Base-by-base conservation (phyloP, 2,888 invertebrate species). In the Drosophila quinaria region DNA sequence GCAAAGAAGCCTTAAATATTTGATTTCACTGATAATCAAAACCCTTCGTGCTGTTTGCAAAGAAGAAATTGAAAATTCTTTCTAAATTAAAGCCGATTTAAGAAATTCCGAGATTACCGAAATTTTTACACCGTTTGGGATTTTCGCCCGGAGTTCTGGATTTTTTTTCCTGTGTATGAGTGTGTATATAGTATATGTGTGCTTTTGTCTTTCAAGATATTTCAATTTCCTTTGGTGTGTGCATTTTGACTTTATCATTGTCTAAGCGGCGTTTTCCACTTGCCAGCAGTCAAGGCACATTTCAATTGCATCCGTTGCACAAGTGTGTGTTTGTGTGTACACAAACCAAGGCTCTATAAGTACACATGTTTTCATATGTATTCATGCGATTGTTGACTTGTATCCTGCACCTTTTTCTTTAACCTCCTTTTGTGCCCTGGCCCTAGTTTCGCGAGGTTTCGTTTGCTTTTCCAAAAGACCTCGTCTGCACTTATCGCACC, bases 211-310 rank as follows among this genome's bases (percentile, higher is more conserved):
- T 11, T 49, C n/a, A 37, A 37, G 37, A 41, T 17, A 19, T 70
- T 39, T 69, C 49, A 29, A 22, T 63, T 37, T 33, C 64, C 52
- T 63, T 35, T 47, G 55, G 41, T 62, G 80, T 82, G 70, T 80
- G 70, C 83, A 78, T 71, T 82, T 83, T 70, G 83, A 86, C 88
- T 88, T 88, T 88, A 82, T 88, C 80, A 82, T 88, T 88, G 83
- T 86, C 86, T 75, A 72, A 65, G 72, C 83, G 56, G 54, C 62
- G 64, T 64, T 86, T 80, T 59, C 54, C 75, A 78, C 85, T 76
- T 82, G 64, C 72, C 75, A 74, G 67, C 74, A 74, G 62, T 62
- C 54, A 68, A 68, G 68, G 78, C 78, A 61, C 56, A 54, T 62
- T 64, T 54, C 76, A 65, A 65, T 69, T 73, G 68, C 74, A 78